Percentiles rank a stretch among this genome's conserved stretches.
Conservation (phyloP, 2,888 invertebrate genomes). For the Baccha elongata region DNA sequence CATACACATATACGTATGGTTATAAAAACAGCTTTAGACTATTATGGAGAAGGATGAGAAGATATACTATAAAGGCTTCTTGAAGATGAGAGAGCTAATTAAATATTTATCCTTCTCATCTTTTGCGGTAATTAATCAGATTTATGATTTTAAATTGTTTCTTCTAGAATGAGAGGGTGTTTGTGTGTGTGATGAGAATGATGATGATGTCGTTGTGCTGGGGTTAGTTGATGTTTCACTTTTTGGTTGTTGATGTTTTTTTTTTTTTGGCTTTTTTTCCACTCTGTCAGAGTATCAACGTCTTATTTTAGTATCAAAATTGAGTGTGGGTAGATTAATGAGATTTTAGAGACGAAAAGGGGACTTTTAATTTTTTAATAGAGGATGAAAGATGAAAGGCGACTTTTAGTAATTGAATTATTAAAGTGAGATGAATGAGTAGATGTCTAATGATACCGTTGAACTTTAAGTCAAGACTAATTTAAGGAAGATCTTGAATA, state of each 20-base stretch:
- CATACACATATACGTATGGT: slow-evolving; percentile 2
- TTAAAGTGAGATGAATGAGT: slow-evolving; percentile 17
- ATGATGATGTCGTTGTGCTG: slow-evolving; percentile 26
- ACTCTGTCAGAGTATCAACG: not conserved
- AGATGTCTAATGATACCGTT: slow-evolving; percentile 3
- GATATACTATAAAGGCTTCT: slow-evolving; percentile 19
- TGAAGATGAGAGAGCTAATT: slow-evolving; percentile 62
- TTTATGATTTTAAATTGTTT: slow-evolving; percentile 68
- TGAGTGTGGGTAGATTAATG: slow-evolving; percentile 54
- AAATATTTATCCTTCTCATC: slow-evolving; percentile 72
- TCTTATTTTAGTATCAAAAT: slow-evolving; percentile 35
- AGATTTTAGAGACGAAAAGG: slow-evolving; percentile 36
- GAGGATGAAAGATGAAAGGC: slow-evolving; percentile 14
- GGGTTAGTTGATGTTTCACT: slow-evolving; percentile 35
- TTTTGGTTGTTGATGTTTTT: slow-evolving; percentile 18
- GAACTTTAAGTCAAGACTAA: not conserved
- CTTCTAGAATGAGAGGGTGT: slow-evolving; percentile 32
- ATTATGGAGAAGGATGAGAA: not conserved
- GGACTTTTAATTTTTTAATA: slow-evolving; percentile 31
- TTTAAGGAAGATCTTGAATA: not conserved
- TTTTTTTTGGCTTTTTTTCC: slow-evolving; percentile 7
- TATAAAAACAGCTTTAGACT: slow-evolving; percentile 48
- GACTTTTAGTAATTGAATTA: slow-evolving; percentile 26
- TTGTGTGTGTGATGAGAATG: not conserved
- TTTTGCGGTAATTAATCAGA: slow-evolving; percentile 72